Evolutionary conservation across 2,113 vertebrate genomes (phyloP).

Genomic region (Brienomyrus brachyistius): DNA sequence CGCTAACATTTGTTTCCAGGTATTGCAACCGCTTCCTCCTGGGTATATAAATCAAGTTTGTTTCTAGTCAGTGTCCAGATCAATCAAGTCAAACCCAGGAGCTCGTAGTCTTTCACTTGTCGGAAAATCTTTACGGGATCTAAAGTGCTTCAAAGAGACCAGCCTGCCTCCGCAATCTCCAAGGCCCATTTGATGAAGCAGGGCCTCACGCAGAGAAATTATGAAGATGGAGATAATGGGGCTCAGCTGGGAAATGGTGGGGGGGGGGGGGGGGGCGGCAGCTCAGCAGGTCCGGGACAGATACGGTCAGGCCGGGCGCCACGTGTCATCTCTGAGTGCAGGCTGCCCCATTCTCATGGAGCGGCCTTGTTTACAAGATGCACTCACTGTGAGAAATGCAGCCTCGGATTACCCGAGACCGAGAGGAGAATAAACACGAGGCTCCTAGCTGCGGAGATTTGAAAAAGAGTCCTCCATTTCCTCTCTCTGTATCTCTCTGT

Average conservation of each 20-base stretch:
- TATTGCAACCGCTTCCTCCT: slow-evolving; percentile 38
- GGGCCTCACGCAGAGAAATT: neutral
- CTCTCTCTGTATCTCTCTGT: neutral
- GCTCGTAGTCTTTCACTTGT: neutral
- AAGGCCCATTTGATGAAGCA: neutral
- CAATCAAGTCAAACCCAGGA: slow-evolving; percentile 43
- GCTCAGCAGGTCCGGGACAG: neutral
- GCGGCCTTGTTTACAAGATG: neutral
- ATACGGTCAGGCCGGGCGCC: neutral
- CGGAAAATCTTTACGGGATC: slow-evolving; percentile 30
- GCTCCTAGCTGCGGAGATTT: neutral
- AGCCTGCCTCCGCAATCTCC: neutral
- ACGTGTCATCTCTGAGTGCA: neutral
- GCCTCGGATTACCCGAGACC: neutral
- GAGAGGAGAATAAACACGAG: neutral
- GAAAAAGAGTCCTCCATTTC: neutral
- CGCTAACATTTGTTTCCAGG: slow-evolving; percentile 49
- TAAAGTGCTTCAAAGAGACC: slow-evolving; percentile 35
- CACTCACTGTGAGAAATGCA: neutral
- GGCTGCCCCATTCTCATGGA: neutral
- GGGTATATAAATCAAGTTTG: slow-evolving; percentile 47
- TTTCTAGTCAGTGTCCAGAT: slow-evolving; percentile 53
- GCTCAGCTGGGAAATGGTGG: neutral
- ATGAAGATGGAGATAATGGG: slow-evolving; percentile 8
- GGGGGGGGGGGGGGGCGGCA: neutral